phyloP scores from a whole-genome alignment of 2,888 invertebrate genomes.

The Acronicta leporina region DNA sequence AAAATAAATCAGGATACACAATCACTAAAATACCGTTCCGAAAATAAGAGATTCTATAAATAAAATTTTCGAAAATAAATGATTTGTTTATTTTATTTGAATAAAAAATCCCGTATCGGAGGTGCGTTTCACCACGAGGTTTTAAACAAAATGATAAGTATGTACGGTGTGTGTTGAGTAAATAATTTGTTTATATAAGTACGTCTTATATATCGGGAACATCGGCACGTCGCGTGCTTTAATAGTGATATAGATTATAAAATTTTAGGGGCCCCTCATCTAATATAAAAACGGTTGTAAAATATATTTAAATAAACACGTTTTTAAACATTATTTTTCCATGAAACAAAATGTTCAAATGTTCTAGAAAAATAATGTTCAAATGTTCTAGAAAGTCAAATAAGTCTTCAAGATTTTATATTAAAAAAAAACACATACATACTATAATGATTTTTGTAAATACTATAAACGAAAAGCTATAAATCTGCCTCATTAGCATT shows the following conservation, averaged over 20 bases:
- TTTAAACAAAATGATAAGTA: conserved; percentile 46
- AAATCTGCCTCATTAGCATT: too few species aligned
- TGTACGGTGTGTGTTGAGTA: conserved; percentile 28
- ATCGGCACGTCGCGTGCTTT: conserved; percentile 66
- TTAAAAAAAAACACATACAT: too few species aligned
- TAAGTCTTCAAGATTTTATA: too few species aligned
- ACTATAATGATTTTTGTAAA: too few species aligned
- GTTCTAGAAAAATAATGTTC: too few species aligned
- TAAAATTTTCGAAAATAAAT: conserved; percentile 8
- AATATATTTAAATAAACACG: neutral
- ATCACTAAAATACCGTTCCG: conserved; percentile 19
- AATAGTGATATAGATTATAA: conserved; percentile 67
- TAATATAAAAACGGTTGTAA: neutral
- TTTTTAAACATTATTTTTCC: too few species aligned
- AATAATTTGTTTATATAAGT: conserved; percentile 42
- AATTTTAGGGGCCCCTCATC: conserved; percentile 47
- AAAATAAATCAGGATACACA: conserved; percentile 24
- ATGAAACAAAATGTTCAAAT: too few species aligned
- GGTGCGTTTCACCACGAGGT: conserved; percentile 28
- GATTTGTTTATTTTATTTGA: neutral
- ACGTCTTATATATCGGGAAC: conserved; percentile 53
- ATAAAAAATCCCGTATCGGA: conserved; percentile 1
- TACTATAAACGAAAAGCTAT: too few species aligned
- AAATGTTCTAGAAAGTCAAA: too few species aligned
- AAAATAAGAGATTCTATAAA: conserved; percentile 5